Base-by-base conservation (phyloP, 2,113 vertebrate genomes). In the Nibea coibor region DNA sequence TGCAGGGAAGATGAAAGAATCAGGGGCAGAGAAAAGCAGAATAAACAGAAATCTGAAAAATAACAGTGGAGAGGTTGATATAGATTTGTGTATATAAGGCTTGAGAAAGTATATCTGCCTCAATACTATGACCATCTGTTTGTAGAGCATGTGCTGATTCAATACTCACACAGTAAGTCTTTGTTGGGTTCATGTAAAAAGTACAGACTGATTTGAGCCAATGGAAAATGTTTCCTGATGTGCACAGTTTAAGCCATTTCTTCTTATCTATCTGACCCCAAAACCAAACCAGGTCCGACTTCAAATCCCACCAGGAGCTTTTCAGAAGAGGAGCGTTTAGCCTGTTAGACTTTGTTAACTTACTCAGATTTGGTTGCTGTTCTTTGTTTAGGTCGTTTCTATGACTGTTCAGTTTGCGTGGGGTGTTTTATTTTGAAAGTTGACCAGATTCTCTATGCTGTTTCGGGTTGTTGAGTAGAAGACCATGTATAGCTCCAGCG, bases 1-100 rank as follows among this genome's bases (percentile, higher is more conserved):
- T 17, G 26, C 54, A 80, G 22, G 28, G 17, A 24, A 65, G 16
- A 71, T 61, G 6, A 81, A 67, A 50, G 22, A 68, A 61, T 61
- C 9, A 22, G 10, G 50, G 24, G 70, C 20, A 81, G 31, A 24
- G 22, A 48, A 6, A 54, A 26, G 35, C 35, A 57, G 66, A 3
- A 35, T 22, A 54, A 47, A 35, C 2, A 65, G 14, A 74, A 56
- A 54, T 53, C 11, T 35, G 19, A 64, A 77, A 73, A 56, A 39
- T 17, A 43, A 31, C 42, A 45, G 14, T 20, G 4, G 12, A 15
- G 5, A 65, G 9, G 31, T 26, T 17, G 45, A 39, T 61, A 45
- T 0, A 0, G 42, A 14, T 9, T 65, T 58, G 7, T 53, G 28
- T 15, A 5, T 65, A 22, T 20, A n/a, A 14, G 58, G 26, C 16